These are phyloP conservation scores for Candoia aspera DNA, from an alignment of 2,113 vertebrate species.

Conservation along the genomic window DNA sequence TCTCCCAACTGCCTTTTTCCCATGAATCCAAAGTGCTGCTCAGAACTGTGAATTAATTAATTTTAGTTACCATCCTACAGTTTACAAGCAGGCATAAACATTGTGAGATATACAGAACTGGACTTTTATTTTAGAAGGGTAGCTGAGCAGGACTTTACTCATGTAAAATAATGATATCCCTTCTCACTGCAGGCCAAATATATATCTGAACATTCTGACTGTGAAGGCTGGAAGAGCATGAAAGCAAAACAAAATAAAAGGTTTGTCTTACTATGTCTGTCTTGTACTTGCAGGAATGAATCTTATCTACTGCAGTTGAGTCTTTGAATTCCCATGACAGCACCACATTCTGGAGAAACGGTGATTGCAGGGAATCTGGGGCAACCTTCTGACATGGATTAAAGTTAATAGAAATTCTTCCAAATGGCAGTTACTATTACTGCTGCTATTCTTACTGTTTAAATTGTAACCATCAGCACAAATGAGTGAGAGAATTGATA, in stretches of 20 bases:
- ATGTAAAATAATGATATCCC: neutral
- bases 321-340: neutral
- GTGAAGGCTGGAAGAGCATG: neutral
- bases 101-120: neutral
- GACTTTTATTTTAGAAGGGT: neutral
- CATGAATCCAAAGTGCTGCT: too few species aligned
- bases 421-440: slow-evolving; percentile 11
- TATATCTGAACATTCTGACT: neutral
- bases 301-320: neutral
- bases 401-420: neutral
- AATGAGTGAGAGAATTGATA: neutral
- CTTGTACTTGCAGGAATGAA: neutral
- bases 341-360: neutral
- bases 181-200: neutral
- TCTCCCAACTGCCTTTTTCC: too few species aligned
- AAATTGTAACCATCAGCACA: neutral
- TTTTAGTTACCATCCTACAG: neutral
- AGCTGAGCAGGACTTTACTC: neutral
- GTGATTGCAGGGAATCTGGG: neutral
- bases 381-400: neutral
- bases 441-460: too few species aligned
- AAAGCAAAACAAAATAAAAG: neutral
- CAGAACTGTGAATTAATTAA: neutral
- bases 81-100: neutral
- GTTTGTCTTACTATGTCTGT: neutral